Evolutionary conservation across 2,888 invertebrate genomes (phyloP).

Genomic region (Nysson spinosus): DNA sequence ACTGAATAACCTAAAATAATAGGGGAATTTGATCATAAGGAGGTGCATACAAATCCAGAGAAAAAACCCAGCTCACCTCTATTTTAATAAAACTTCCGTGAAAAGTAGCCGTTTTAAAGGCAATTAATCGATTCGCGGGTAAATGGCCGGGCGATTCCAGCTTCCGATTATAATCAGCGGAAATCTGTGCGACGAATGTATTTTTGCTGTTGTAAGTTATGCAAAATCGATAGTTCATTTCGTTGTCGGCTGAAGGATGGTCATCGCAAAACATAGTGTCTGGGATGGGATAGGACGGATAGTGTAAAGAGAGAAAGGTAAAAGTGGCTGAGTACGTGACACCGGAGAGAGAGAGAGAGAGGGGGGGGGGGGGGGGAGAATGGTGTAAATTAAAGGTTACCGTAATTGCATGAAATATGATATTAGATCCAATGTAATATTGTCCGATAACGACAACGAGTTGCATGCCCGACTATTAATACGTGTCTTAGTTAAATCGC

Average conservation of each 20-base stretch:
- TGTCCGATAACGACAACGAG: constrained; percentile 3
- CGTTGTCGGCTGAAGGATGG: constrained; percentile 18
- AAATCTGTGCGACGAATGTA: constrained; percentile 14
- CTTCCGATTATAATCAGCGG: no score
- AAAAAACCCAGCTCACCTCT: no score
- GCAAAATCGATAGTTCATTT: constrained; percentile 33
- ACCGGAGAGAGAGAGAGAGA: background rate
- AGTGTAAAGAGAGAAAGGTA: background rate
- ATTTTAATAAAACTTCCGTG: no score
- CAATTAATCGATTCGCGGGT: no score
- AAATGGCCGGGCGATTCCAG: no score
- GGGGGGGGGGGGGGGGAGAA: background rate
- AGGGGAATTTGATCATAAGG: no score
- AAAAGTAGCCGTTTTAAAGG: no score
- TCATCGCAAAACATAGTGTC: constrained; percentile 14
- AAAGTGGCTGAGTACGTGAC: no score
- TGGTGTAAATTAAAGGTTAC: constrained; percentile 38
- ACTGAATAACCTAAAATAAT: no score
- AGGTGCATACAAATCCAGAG: no score
- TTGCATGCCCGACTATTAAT: background rate
- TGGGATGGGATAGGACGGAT: no score
- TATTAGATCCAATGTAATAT: constrained; percentile 41
- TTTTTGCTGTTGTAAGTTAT: constrained; percentile 21
- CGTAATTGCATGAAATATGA: constrained; percentile 43
- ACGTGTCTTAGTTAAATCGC: no score